Evolutionary conservation across 2,113 vertebrate species (phyloP).

Genomic region (zebrafish (Danio rerio)): GRCz12tu NC_133200.1:10195001-10195500

Average conservation of each 20-base stretch:
- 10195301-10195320: too few species aligned
- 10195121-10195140: neutral
- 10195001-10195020: slow-evolving; percentile 4
- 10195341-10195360: too few species aligned
- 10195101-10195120: neutral
- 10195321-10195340: too few species aligned
- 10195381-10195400: neutral
- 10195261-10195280: too few species aligned
- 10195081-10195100: neutral
- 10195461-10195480: neutral
- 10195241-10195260: neutral
- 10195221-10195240: neutral
- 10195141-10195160: neutral
- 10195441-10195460: slow-evolving; percentile 10
- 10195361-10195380: too few species aligned
- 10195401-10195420: neutral
- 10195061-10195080: neutral
- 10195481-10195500: neutral
- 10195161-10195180: neutral
- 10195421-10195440: neutral
- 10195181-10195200: slow-evolving; percentile 7
- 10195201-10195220: neutral
- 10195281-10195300: too few species aligned
- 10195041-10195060: neutral
- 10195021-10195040: neutral